Conservation (phyloP, 2,888 invertebrate genomes). For the Argyresthia albistria region DNA sequence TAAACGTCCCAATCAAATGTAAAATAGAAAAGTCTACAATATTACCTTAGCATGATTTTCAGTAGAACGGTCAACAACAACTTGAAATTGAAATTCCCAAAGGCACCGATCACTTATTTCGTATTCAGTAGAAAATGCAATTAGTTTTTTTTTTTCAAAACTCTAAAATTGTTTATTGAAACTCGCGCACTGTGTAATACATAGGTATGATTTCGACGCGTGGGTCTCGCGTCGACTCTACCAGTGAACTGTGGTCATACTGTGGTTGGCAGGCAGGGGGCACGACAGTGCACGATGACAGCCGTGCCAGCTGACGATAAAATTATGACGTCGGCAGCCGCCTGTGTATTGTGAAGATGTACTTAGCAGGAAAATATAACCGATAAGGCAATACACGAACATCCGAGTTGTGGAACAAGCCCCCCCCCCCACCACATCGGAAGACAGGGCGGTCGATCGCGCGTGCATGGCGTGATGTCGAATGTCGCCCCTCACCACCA, state of each 20-base stretch:
- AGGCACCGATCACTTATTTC: slow-evolving; percentile 3
- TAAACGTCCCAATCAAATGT: too few relatives aligned
- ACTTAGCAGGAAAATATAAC: too few relatives aligned
- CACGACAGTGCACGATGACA: slow-evolving; percentile 3
- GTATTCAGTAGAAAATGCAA: neutral
- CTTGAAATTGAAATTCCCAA: slow-evolving; percentile 1
- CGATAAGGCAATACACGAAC: neutral
- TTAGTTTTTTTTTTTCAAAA: too few relatives aligned
- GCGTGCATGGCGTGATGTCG: slow-evolving; percentile 57
- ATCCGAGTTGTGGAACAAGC: slow-evolving; percentile 1
- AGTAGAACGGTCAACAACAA: neutral
- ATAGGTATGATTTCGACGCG: slow-evolving; percentile 34
- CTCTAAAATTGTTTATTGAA: neutral
- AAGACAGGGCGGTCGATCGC: slow-evolving; percentile 29
- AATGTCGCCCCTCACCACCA: slow-evolving; percentile 27
- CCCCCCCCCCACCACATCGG: slow-evolving; percentile 4
- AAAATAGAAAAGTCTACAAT: too few relatives aligned
- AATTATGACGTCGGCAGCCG: slow-evolving; percentile 29
- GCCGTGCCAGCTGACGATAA: slow-evolving; percentile 28
- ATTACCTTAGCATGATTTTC: slow-evolving; percentile 4
- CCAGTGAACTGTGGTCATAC: slow-evolving; percentile 38
- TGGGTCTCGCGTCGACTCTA: slow-evolving; percentile 34
- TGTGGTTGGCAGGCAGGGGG: slow-evolving; percentile 14
- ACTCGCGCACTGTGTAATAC: slow-evolving; percentile 25
- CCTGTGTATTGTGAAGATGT: neutral